These are phyloP conservation scores for Spondyliosoma cantharus DNA, from an alignment of 2,797 vertebrate species.

Conservation along the genomic window DNA sequence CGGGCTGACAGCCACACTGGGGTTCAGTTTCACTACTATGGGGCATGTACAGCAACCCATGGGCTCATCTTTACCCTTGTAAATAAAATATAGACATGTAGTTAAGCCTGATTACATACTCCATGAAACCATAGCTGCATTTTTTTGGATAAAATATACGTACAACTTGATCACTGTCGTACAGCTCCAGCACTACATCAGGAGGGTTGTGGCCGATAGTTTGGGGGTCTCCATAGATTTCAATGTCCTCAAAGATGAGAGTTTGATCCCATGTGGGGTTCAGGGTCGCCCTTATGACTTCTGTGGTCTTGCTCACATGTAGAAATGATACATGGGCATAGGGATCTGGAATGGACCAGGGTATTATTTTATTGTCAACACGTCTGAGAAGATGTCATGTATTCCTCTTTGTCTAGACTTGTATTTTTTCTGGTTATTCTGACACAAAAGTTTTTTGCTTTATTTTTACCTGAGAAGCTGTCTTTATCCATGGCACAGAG, in stretches of 20 bases:
- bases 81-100: conserved; percentile 42
- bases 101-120: neutral
- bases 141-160: conserved; percentile 29
- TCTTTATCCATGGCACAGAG: conserved; percentile 97
- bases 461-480: conserved; percentile 94
- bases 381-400: neutral
- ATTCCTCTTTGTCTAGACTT: neutral
- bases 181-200: conserved; percentile 91
- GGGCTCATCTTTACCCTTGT: conserved; percentile 95
- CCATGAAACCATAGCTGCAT: neutral
- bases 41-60: conserved; percentile 91
- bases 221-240: conserved; percentile 94
- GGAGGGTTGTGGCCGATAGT: conserved; percentile 88
- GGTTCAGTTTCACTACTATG: conserved; percentile 91
- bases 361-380: conserved; percentile 3
- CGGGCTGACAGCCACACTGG: conserved; percentile 82
- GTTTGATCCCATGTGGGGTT: conserved; percentile 99
- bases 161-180: conserved; percentile 96
- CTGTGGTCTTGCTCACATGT: conserved; percentile 96
- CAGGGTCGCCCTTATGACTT: conserved; percentile 89
- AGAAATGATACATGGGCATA: conserved; percentile 96
- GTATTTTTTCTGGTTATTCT: neutral
- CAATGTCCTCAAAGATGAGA: conserved; percentile 94
- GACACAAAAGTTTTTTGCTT: neutral
- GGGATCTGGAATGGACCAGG: conserved; percentile 85